Evolutionary conservation across 2,113 vertebrate genomes (phyloP).

Genomic region (Indicator indicator): DNA sequence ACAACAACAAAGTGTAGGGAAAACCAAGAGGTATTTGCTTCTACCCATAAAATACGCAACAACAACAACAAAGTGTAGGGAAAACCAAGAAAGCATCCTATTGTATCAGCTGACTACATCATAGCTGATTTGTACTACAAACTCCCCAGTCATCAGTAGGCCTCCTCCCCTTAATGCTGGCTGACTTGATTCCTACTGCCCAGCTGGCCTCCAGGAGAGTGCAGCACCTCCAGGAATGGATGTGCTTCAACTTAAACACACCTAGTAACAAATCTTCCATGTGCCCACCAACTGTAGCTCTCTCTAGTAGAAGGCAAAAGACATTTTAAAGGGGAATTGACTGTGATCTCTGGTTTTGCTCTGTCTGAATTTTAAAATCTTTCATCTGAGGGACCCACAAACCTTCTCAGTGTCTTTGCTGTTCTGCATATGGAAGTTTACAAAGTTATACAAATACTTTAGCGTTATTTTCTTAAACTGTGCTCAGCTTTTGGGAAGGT

Average conservation of each 20-base stretch:
- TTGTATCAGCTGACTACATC: accelerated
- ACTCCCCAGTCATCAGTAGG: not conserved
- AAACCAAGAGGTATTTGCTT: too few relatives aligned
- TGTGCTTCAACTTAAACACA: not conserved
- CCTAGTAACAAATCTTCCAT: not conserved
- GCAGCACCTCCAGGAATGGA: not conserved
- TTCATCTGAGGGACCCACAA: not conserved
- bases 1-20: not conserved
- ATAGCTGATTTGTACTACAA: not conserved
- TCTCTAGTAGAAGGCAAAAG: not conserved
- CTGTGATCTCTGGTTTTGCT: not conserved
- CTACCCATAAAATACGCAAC: not conserved
- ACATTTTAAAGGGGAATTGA: not conserved
- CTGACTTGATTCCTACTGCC: not conserved
- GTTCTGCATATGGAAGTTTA: not conserved
- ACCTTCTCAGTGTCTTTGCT: not conserved
- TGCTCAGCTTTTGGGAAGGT: not conserved
- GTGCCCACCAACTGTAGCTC: not conserved
- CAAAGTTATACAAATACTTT: not conserved
- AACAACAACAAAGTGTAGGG: not conserved
- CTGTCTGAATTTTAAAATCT: not conserved
- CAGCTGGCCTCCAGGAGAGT: not conserved
- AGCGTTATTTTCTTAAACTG: not conserved
- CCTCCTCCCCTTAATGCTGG: not conserved
- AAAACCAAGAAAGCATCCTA: not conserved